These are phyloP conservation scores for Coccyzus lansbergi DNA, from an alignment of 2,797 vertebrate genomes.

Conservation along the genomic window DNA sequence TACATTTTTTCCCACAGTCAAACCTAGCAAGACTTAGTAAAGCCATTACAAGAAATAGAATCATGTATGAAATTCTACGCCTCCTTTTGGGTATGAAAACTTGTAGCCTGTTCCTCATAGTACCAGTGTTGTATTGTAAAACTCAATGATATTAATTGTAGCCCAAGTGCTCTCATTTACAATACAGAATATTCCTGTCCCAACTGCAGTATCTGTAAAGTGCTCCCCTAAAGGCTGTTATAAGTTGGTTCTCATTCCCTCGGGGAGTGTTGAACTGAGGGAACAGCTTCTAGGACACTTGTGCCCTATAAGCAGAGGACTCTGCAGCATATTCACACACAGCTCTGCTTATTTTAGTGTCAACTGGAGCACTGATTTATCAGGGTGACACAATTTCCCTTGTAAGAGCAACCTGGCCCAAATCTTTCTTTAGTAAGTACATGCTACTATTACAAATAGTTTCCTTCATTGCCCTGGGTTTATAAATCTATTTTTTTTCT, in stretches of 20 bases:
- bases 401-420: not conserved
- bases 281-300: constrained; percentile 27
- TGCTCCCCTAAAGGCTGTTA: not conserved
- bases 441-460: not conserved
- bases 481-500: not conserved
- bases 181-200: not conserved
- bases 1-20: not conserved
- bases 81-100: not conserved
- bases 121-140: not conserved
- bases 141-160: not conserved
- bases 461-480: not conserved
- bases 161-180: not conserved
- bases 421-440: not conserved
- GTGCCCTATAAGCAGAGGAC: not conserved
- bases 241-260: not conserved
- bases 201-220: not conserved
- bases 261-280: not conserved
- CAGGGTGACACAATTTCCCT: constrained; percentile 10
- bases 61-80: not conserved
- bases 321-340: not conserved
- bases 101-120: not conserved
- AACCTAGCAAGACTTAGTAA: not conserved
- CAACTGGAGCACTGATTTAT: not conserved
- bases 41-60: not conserved
- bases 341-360: not conserved